Conservation (phyloP, 2,888 invertebrate genomes). For the Hyalella azteca region DNA sequence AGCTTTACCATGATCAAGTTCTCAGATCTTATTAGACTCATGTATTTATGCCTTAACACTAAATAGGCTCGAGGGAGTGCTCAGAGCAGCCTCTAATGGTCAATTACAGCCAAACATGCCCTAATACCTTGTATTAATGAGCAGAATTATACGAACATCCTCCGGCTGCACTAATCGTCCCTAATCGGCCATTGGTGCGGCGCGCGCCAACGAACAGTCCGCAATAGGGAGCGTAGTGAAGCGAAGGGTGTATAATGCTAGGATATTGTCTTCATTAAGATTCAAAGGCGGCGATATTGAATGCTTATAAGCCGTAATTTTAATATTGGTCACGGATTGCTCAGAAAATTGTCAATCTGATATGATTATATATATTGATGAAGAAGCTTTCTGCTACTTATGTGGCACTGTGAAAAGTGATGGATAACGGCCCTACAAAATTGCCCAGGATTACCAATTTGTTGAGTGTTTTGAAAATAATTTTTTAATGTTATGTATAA, state of each 20-base stretch:
- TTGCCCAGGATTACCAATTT: background rate
- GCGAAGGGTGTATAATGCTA: background rate
- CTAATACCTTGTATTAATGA: slow-evolving; percentile 32
- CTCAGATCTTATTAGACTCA: background rate
- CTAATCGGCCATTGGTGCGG: background rate
- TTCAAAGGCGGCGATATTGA: background rate
- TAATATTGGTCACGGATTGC: background rate
- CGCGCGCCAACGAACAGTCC: background rate
- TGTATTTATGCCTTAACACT: background rate
- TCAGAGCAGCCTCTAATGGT: slow-evolving; percentile 6
- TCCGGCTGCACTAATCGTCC: background rate
- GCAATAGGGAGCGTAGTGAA: background rate
- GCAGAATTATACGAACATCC: slow-evolving; percentile 13
- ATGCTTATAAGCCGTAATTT: background rate
- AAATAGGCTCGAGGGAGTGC: background rate
- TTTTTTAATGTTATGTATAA: background rate
- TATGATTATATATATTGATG: background rate
- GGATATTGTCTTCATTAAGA: background rate
- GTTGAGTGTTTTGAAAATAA: background rate
- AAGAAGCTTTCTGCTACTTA: background rate
- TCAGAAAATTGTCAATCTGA: background rate
- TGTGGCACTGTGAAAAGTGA: background rate
- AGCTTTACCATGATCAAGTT: slow-evolving; percentile 8
- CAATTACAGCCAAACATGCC: slow-evolving; percentile 27
- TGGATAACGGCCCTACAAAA: background rate